Percentiles rank a stretch among this genome's conserved stretches.
Evolutionary conservation across 30 jellyfish, hydroid and myxozoan species (phyloP).

Genomic region (Hydractinia echinata): DNA sequence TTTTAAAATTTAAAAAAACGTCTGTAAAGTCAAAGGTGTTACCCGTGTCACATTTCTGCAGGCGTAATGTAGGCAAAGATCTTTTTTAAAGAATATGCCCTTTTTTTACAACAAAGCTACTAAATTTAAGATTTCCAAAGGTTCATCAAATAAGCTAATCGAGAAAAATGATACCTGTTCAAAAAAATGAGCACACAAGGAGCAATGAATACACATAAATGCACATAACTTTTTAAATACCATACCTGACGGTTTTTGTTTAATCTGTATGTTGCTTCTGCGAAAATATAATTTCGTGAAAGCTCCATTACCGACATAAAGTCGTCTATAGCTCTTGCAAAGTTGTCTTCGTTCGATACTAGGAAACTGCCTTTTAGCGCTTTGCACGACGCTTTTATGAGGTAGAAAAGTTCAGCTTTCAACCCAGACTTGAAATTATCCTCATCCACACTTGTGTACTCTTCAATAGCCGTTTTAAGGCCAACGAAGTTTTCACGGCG

Average conservation of each 20-base stretch:
- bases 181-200: no score
- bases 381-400: background rate
- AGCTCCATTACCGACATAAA: conserved; percentile 4
- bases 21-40: no score
- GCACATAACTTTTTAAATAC: no score
- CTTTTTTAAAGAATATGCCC: no score
- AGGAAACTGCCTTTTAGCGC: conserved; percentile 4
- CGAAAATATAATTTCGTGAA: conserved; percentile 18
- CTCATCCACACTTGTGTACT: background rate
- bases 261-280: conserved; percentile 24
- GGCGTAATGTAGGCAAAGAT: no score
- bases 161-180: no score
- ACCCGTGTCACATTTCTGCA: no score
- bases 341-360: conserved; percentile 5
- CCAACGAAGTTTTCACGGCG: conserved; percentile 9
- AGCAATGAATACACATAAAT: no score
- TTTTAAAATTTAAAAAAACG: no score
- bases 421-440: background rate
- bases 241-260: conserved; percentile 10
- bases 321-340: conserved; percentile 14
- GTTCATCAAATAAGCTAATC: no score
- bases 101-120: no score
- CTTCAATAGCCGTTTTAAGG: conserved; percentile 18
- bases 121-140: no score
- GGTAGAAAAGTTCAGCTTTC: background rate